phyloP scores from a whole-genome alignment of 2,888 invertebrate genomes.

The Papilio protenor region DNA sequence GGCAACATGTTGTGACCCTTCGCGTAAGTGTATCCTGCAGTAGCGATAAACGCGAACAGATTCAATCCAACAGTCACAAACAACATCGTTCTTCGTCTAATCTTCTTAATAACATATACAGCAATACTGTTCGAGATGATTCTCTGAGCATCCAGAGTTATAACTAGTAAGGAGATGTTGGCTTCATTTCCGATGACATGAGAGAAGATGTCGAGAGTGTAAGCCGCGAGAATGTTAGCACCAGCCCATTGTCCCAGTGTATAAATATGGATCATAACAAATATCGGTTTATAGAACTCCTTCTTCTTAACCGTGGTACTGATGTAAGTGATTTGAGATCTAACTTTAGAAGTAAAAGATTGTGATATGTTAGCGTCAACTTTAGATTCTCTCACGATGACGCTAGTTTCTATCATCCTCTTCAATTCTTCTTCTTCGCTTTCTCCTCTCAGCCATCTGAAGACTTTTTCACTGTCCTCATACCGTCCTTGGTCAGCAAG shows the following conservation, averaged over 20 bases:
- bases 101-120: constrained; percentile 68
- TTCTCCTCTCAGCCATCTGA: constrained; percentile 83
- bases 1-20: constrained; percentile 55
- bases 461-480: constrained; percentile 81
- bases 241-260: constrained; percentile 69
- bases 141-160: constrained; percentile 68
- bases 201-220: constrained; percentile 64
- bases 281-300: constrained; percentile 67
- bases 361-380: constrained; percentile 52
- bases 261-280: constrained; percentile 69
- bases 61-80: constrained; percentile 61
- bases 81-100: constrained; percentile 68
- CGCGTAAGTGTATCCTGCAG: constrained; percentile 62
- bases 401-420: constrained; percentile 64
- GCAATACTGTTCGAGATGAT: constrained; percentile 66
- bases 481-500: constrained; percentile 82
- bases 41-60: constrained; percentile 58
- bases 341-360: constrained; percentile 53
- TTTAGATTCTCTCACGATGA: constrained; percentile 57
- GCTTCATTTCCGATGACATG: constrained; percentile 61
- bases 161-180: constrained; percentile 62
- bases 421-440: constrained; percentile 67
- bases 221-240: constrained; percentile 64
- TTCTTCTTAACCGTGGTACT: constrained; percentile 59
- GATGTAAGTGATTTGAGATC: constrained; percentile 55